A percentile compares a stretch with the other conserved stretches of the same genome.
These are phyloP conservation scores for Leptinotarsa rubiginosa DNA, from an alignment of 2,888 invertebrate species.

Conservation along the genomic window DNA sequence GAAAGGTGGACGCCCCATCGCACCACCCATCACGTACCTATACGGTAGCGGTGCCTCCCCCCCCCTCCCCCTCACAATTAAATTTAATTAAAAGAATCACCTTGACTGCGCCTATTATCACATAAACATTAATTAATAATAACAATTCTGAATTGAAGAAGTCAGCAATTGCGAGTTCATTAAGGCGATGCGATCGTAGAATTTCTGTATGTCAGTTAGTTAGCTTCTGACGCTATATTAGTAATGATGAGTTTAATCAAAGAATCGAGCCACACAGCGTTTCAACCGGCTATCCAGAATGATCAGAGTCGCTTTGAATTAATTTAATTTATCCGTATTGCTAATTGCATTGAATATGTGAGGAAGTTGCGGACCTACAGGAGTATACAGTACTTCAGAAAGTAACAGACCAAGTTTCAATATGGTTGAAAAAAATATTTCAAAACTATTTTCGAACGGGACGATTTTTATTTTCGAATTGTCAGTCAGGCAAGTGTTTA, in stretches of 20 bases:
- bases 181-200: slow-evolving; percentile 4
- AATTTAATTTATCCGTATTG: not conserved
- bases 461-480: no score
- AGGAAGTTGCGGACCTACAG: not conserved
- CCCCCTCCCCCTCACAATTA: not conserved
- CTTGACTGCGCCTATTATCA: slow-evolving; percentile 22
- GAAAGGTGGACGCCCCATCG: slow-evolving; percentile 8
- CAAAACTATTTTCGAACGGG: no score
- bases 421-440: no score
- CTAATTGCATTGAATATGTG: not conserved
- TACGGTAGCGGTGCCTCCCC: not conserved
- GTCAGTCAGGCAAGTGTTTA: no score
- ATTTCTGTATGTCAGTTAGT: slow-evolving; percentile 9
- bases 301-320: not conserved
- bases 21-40: not conserved
- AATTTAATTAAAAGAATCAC: slow-evolving; percentile 19
- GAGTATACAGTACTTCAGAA: no score
- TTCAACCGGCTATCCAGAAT: not conserved
- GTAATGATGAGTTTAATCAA: slow-evolving; percentile 12
- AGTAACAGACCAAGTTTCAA: no score
- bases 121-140: slow-evolving; percentile 21
- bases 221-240: not conserved
- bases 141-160: slow-evolving; percentile 17
- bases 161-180: slow-evolving; percentile 16
- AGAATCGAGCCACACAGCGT: slow-evolving; percentile 9